phyloP scores from a whole-genome alignment of 2,797 vertebrate species.

The Pangasius krempfi region DNA sequence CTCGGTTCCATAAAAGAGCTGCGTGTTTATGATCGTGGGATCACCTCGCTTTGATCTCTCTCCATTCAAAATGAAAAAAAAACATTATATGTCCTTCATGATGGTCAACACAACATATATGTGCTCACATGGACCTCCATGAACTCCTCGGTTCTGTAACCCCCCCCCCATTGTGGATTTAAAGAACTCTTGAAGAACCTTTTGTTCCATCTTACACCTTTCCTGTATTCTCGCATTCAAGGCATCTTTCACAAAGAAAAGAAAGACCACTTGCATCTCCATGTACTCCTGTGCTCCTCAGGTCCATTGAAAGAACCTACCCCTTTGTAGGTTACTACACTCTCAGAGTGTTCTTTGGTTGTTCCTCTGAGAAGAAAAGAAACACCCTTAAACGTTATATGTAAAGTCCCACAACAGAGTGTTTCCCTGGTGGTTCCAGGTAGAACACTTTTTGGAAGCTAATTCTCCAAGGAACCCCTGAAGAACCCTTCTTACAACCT shows the following conservation, averaged over 20 bases:
- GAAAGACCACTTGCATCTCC: not conserved
- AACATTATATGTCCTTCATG: not conserved
- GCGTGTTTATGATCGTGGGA: too few species aligned
- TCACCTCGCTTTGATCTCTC: not conserved
- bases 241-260: not conserved
- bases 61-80: not conserved
- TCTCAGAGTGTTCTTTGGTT: not conserved
- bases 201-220: not conserved
- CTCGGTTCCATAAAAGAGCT: not conserved
- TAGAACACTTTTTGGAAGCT: not conserved
- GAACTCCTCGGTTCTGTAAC: too few species aligned
- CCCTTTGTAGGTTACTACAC: not conserved
- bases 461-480: not conserved
- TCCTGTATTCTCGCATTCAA: not conserved
- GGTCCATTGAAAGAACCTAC: not conserved
- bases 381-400: not conserved
- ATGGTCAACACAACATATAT: not conserved
- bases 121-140: too few species aligned
- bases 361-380: not conserved
- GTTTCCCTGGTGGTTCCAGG: not conserved
- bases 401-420: not conserved
- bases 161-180: not conserved
- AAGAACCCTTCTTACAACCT: not conserved
- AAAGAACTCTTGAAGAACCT: not conserved
- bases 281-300: not conserved